A percentile compares a stretch with the other conserved stretches of the same genome.
phyloP scores from a whole-genome alignment of 2,888 invertebrate genomes.

The Microplitis deprimator region DNA sequence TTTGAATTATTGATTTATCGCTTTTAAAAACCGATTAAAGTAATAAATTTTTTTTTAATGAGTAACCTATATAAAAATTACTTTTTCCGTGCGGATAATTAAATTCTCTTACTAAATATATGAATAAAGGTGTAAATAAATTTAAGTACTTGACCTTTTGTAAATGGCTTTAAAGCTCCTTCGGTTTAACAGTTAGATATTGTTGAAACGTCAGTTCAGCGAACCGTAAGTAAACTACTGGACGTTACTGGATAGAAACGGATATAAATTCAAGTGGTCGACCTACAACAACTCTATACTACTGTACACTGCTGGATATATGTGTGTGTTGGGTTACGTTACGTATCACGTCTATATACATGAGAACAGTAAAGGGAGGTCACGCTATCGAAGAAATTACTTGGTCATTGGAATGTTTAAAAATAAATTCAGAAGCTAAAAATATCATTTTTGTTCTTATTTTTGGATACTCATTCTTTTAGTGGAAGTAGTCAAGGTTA shows the following conservation, averaged over 20 bases:
- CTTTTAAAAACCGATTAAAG: background rate
- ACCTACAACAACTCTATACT: constrained; percentile 22
- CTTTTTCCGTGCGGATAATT: background rate
- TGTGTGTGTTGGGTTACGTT: background rate
- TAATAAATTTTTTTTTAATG: background rate
- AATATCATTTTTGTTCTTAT: background rate
- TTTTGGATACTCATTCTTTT: background rate
- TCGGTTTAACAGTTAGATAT: constrained; percentile 17
- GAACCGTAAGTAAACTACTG: constrained; percentile 30
- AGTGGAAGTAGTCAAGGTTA: background rate
- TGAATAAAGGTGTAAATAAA: background rate
- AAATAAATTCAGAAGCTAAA: background rate
- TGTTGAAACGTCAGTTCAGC: constrained; percentile 27
- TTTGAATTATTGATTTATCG: background rate
- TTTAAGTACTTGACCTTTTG: background rate
- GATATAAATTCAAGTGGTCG: constrained; percentile 18
- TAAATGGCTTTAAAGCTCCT: constrained; percentile 7
- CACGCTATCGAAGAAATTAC: background rate
- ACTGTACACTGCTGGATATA: background rate
- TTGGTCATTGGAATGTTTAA: background rate
- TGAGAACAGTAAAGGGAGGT: background rate
- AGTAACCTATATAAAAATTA: too few species aligned
- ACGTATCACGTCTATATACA: background rate
- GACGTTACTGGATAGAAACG: constrained; percentile 27
- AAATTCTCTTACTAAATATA: background rate